These are phyloP conservation scores for Azemiops feae DNA, from an alignment of 2,113 vertebrate genomes.

Conservation along the genomic window DNA sequence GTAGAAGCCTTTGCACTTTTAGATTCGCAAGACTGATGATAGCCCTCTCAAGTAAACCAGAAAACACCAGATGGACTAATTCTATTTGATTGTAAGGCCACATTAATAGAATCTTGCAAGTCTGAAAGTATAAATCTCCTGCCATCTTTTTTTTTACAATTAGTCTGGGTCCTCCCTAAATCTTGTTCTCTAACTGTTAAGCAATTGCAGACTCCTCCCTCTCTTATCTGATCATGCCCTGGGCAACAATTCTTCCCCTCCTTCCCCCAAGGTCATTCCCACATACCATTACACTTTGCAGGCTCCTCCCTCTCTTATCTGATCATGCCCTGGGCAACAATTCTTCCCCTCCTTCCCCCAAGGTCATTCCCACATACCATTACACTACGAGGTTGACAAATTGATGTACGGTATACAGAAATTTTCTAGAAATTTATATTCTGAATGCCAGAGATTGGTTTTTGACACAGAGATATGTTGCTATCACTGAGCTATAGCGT, in stretches of 20 bases:
- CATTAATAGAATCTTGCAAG: not conserved
- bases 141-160: not conserved
- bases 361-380: not conserved
- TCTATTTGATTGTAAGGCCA: not conserved
- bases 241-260: too few relatives aligned
- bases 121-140: not conserved
- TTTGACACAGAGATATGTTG: too few relatives aligned
- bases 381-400: not conserved
- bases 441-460: not conserved
- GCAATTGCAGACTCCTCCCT: not conserved
- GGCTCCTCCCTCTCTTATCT: not conserved
- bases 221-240: not conserved
- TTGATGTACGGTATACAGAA: not conserved
- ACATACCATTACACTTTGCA: not conserved
- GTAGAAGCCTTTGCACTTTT: not conserved
- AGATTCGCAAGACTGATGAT: not conserved
- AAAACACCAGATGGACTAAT: not conserved
- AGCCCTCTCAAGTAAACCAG: not conserved
- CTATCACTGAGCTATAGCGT: not conserved
- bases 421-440: not conserved
- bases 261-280: not conserved
- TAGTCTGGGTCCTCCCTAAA: not conserved
- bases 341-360: too few relatives aligned
- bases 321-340: not conserved
- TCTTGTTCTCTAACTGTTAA: not conserved